These are phyloP conservation scores for Neosalanx taihuensis DNA, from an alignment of 2,797 vertebrate genomes.

Conservation along the genomic window DNA sequence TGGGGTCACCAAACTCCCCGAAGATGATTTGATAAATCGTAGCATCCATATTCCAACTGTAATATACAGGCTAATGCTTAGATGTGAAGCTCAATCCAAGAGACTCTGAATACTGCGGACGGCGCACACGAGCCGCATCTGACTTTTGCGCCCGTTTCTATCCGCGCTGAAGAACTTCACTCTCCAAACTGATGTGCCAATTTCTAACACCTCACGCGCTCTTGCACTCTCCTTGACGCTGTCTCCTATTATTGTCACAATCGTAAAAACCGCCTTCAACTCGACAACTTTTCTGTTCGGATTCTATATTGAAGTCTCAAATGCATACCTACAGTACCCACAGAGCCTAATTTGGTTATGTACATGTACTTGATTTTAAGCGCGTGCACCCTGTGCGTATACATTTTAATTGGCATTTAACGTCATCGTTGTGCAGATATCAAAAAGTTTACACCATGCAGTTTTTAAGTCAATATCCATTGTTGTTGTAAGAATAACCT, in stretches of 20 bases:
- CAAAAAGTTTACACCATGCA: too few species aligned
- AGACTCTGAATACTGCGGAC: neutral
- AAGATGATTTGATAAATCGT: constrained; percentile 77
- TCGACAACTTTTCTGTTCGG: neutral
- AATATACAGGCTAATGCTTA: neutral
- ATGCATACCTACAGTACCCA: neutral
- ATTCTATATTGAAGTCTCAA: neutral
- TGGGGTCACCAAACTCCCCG: constrained; percentile 84
- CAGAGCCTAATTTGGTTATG: too few species aligned
- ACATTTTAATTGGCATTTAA: too few species aligned
- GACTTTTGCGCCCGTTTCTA: constrained; percentile 12
- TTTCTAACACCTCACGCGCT: neutral
- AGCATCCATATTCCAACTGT: constrained; percentile 68
- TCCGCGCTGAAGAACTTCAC: constrained; percentile 10
- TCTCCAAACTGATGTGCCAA: constrained; percentile 11
- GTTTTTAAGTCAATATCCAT: too few species aligned
- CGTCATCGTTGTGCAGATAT: too few species aligned
- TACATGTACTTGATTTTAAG: too few species aligned
- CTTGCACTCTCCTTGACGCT: neutral
- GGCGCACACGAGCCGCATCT: neutral
- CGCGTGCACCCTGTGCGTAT: too few species aligned
- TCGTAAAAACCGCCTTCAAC: neutral
- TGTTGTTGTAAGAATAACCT: too few species aligned
- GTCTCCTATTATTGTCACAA: neutral
- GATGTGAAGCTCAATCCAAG: neutral